Base-by-base conservation (phyloP, 2,113 vertebrate species). In the Mystacornis crossleyi region DNA sequence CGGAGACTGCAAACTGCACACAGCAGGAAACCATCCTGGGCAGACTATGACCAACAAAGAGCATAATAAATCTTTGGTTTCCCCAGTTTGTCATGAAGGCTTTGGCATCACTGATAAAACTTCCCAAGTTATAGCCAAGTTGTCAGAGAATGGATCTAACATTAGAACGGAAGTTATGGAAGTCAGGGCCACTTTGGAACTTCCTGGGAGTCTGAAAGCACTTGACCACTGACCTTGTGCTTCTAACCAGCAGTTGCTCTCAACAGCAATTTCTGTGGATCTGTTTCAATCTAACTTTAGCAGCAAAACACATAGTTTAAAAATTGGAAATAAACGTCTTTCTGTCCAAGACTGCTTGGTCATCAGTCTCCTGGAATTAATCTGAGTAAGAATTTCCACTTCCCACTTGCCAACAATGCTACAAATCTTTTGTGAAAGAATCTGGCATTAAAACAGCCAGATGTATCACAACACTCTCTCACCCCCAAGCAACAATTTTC, bases 221-320 rank as follows among this genome's bases (percentile, higher is more conserved):
- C 92, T 96, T 96, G 90, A 95, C 90, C 96, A 72, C 61, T 93
- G 95, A 96, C 95, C 95, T 92, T 86, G 88, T 78, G 72, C 86
- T 95, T 94, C 95, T 66, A 84, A 88, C 80, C 85, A 89, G 92
- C 88, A 88, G n/a, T 31, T 96, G 93, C 82, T 92, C 88, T 80
- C 28, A 8, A 94, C 72, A 92, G 95, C 95, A 97, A 94, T 95
- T 96, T 95, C 9, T 54, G 96, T 92, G 80, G 88, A 90, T 94
- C 96, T 96, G 95, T 84, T 94, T 96, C 96, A 94, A 96, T 97
- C 85, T 93, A 90, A 94, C 67, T 86, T 93, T 58, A 93, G 88
- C 80, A 67, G 61, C 80, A 94, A 92, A 96, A 95, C 79, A 93
- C n/a, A 79, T 10, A 43, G 67, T 74, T 96, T 89, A 92, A 95